Evolutionary conservation across 2,113 vertebrate species (phyloP).

Genomic region (Lepisosteus osseus): DNA sequence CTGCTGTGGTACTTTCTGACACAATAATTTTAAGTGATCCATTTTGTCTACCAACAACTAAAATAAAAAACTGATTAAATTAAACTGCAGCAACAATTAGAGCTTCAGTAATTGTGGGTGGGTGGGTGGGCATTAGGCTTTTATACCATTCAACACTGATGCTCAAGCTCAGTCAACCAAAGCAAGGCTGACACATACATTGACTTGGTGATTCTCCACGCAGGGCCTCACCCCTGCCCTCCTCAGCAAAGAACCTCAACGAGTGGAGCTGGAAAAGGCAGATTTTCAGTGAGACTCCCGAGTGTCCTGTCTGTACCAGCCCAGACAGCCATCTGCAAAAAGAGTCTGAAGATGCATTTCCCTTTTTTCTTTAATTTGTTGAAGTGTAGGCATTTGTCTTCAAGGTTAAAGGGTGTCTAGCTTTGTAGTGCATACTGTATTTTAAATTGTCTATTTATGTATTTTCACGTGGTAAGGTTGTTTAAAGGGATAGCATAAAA

Average conservation of each 20-base stretch:
- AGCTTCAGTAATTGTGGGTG: not conserved
- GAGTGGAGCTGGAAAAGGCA: constrained; percentile 40
- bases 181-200: not conserved
- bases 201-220: not conserved
- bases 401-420: too few relatives aligned
- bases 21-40: too few relatives aligned
- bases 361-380: constrained; percentile 60
- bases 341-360: constrained; percentile 59
- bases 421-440: not conserved
- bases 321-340: constrained; percentile 78
- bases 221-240: not conserved
- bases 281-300: constrained; percentile 73
- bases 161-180: constrained; percentile 6
- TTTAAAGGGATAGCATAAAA: too few relatives aligned
- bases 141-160: not conserved
- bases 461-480: too few relatives aligned
- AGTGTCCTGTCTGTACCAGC: constrained; percentile 69
- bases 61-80: not conserved
- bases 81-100: too few relatives aligned
- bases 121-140: not conserved
- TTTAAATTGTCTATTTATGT: not conserved
- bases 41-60: not conserved
- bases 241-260: not conserved
- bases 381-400: constrained; percentile 34
- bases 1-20: too few relatives aligned